Conservation (phyloP, 2,797 vertebrate species). For the Sylvilagus floridanus region DNA sequence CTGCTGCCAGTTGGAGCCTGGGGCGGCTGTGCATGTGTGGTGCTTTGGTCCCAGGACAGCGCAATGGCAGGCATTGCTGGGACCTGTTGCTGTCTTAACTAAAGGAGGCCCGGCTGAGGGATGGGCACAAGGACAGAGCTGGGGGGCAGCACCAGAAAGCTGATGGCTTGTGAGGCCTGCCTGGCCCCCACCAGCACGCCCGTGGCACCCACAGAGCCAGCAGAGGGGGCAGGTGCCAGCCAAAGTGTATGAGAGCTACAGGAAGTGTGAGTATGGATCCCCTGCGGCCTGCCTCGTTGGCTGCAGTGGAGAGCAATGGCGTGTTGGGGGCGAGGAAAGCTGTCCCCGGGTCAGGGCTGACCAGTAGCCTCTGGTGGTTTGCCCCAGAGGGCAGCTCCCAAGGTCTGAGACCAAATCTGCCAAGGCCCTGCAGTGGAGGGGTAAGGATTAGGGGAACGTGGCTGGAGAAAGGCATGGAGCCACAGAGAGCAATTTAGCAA, state of each 20-base stretch:
- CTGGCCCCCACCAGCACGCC: too few species aligned
- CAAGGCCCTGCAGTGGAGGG: not conserved
- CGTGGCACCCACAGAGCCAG: not conserved
- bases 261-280: too few species aligned
- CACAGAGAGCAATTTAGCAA: too few species aligned
- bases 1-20: not conserved
- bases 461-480: not conserved
- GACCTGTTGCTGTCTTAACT: too few species aligned
- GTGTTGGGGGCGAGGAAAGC: accelerated
- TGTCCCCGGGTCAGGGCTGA: not conserved
- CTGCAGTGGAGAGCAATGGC: not conserved
- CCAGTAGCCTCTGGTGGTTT: not conserved
- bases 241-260: accelerated
- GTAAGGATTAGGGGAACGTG: accelerated
- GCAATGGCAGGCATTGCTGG: accelerated
- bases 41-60: not conserved
- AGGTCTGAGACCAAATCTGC: not conserved
- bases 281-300: not conserved
- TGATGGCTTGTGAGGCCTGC: not conserved
- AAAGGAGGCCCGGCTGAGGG: not conserved
- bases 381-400: not conserved
- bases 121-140: not conserved
- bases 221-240: not conserved
- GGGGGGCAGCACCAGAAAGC: not conserved
- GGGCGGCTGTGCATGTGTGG: not conserved